Evolutionary conservation across 92 coral and sea anemone species (phyloP), one percentile per base, ranked within the genome.

Genomic region (Bergia sp.): DNA sequence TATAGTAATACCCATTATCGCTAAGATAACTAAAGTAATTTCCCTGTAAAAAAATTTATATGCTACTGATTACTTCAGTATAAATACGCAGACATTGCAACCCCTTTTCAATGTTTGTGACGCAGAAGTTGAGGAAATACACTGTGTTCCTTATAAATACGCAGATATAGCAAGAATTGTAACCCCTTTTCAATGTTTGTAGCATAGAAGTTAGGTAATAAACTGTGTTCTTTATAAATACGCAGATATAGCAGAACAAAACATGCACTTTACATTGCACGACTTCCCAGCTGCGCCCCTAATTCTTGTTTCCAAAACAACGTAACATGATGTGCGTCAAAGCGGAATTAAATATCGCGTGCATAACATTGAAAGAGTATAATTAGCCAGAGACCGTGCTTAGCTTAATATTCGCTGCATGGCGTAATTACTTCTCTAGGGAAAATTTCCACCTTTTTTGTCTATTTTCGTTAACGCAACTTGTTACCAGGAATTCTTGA

Each of bases 261-360:
- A 69, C 16, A 69, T 16, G 74, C 38, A 69, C 74, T 69, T 69
- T 42, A 12, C 36, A 73, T 73, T 73, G 16, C 77, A 73, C 20
- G 77, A 73, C 37, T 41, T 23, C 41, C 23, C 61, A 20, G 61
- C 82, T 42, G 55, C 37, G 11, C 47, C 21, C 11, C 37, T 20
- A 44, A 21, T 21, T 78, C 38, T 77, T 43, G 58, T 21, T 78
- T 78, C 37, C 82, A 44, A 43, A 78, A 78, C 58, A 78, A 78
- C 82, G 3, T 7, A 44, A 36, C 65, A 21, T 47, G 82, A 15
- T 78, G 50, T 12, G 38, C 57, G 36, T 23, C 50, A 47, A 44
- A 47, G 50, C 12, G 29, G 65, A 53, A 78, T 44, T 44, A 13
- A 78, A 78, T 21, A 78, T 21, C n/a, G 69, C 69, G 69, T 61